phyloP scores from a whole-genome alignment of 2,888 invertebrate species.

The Crocallis elinguaria region DNA sequence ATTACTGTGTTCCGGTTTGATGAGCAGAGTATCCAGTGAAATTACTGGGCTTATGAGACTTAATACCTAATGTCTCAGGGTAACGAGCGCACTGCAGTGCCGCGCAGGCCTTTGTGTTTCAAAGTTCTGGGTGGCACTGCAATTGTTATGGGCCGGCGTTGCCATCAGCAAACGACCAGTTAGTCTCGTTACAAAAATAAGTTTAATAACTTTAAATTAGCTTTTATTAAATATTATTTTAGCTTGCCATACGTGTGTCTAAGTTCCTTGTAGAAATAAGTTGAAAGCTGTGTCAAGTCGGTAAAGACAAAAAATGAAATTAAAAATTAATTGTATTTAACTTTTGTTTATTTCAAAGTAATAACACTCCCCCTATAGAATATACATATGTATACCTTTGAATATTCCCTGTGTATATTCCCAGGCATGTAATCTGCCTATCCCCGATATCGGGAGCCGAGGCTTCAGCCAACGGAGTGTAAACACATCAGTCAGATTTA shows the following conservation, averaged over 20 bases:
- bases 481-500: slow-evolving; percentile 32
- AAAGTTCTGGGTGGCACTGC: no score
- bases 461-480: slow-evolving; percentile 17
- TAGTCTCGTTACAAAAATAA: no score
- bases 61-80: no score
- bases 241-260: neutral
- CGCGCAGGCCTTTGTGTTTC: no score
- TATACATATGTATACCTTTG: no score
- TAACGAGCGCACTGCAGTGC: no score
- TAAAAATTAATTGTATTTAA: neutral
- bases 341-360: neutral
- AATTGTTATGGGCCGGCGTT: no score
- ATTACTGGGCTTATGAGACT: no score
- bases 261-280: neutral
- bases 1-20: no score
- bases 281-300: neutral
- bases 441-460: neutral
- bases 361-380: neutral
- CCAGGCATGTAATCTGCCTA: slow-evolving; percentile 5
- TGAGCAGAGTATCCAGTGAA: no score
- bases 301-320: neutral
- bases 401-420: neutral
- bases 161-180: no score
- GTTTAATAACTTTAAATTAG: no score
- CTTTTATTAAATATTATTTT: neutral